A percentile compares a stretch with the other conserved stretches of the same genome.
phyloP scores from a whole-genome alignment of 2,797 vertebrate species.

The Manis crassicaudata region DNA sequence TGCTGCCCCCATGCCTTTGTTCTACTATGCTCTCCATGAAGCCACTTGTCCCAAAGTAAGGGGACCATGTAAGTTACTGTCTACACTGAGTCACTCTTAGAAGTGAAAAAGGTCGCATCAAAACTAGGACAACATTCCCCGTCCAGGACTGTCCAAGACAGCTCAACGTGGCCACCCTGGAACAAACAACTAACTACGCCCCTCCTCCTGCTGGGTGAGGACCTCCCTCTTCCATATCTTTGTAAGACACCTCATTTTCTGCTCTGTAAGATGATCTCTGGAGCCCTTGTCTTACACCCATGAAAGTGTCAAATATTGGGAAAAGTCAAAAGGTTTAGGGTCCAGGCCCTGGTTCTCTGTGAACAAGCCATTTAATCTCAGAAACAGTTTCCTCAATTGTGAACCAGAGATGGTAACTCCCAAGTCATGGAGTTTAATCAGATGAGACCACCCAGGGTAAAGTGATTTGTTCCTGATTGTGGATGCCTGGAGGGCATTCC shows the following conservation, averaged over 20 bases:
- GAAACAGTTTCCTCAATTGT: background rate
- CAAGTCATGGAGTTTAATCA: background rate
- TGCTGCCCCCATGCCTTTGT: background rate
- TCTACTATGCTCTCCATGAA: background rate
- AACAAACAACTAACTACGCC: background rate
- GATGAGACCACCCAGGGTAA: background rate
- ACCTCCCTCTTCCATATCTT: background rate
- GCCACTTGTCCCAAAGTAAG: background rate
- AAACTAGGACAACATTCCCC: background rate
- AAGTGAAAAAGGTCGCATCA: background rate
- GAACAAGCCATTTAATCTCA: background rate
- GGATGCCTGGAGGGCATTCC: background rate
- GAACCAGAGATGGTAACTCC: background rate
- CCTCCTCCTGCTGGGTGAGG: background rate
- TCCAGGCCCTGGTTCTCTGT: background rate
- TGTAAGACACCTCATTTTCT: background rate
- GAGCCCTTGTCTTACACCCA: background rate
- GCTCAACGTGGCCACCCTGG: background rate
- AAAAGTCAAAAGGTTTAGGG: background rate
- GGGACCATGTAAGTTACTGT: background rate
- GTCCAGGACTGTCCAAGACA: too few species aligned
- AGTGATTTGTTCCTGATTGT: background rate
- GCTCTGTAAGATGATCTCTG: background rate
- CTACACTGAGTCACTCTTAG: background rate
- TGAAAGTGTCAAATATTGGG: too few species aligned